These are phyloP conservation scores for Bombus soroeensis DNA, from an alignment of 1,140 invertebrate genomes.

Conservation along the genomic window DNA sequence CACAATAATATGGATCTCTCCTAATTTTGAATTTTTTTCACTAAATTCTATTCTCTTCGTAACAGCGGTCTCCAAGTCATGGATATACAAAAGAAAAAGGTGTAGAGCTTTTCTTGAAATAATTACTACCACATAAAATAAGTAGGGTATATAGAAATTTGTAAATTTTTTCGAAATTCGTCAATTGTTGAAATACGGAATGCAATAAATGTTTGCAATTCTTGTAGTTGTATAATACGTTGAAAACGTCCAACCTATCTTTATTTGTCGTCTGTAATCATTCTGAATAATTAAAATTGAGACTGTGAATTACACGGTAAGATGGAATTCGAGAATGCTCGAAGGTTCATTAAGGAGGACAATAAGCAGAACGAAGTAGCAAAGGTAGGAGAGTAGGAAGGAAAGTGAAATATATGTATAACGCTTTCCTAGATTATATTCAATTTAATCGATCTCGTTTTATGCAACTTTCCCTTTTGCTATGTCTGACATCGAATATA, in stretches of 20 bases:
- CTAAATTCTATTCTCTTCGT: too few species aligned
- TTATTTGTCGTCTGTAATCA: conserved; percentile 42
- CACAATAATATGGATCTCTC: too few species aligned
- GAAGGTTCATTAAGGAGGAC: conserved; percentile 58
- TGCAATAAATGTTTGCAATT: neutral
- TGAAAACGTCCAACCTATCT: neutral
- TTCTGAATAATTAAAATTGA: conserved; percentile 65
- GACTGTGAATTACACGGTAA: conserved; percentile 55
- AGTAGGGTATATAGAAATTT: too few species aligned
- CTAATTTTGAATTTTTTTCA: too few species aligned
- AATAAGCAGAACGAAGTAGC: conserved; percentile 58
- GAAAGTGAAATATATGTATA: conserved; percentile 14
- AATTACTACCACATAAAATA: too few species aligned
- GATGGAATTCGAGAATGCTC: conserved; percentile 56
- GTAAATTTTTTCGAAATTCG: too few species aligned
- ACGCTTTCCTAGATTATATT: conserved; percentile 26
- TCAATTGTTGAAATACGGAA: neutral
- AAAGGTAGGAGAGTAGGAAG: neutral
- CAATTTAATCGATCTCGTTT: conserved; percentile 28
- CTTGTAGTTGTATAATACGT: neutral
- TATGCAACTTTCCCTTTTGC: neutral
- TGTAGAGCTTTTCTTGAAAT: too few species aligned
- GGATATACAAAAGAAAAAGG: too few species aligned
- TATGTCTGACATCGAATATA: too few species aligned
- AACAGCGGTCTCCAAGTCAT: too few species aligned